These are phyloP conservation scores for Yponomeuta sedellus DNA, from an alignment of 2,888 invertebrate species.

Conservation along the genomic window DNA sequence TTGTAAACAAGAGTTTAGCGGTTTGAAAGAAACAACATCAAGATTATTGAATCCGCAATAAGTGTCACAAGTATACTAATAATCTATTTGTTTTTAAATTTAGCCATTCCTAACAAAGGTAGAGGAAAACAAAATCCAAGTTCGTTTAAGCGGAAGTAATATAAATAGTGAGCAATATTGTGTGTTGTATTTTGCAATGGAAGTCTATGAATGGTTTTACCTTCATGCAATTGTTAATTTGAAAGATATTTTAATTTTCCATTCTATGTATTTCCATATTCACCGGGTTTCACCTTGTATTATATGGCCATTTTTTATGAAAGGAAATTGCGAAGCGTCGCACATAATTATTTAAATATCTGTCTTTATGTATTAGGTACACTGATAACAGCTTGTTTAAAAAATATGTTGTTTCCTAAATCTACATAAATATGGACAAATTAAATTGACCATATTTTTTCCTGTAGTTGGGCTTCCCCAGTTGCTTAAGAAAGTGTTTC, in stretches of 20 bases:
- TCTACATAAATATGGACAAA: not conserved
- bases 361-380: not conserved
- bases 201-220: slow-evolving; percentile 12
- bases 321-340: slow-evolving; percentile 4
- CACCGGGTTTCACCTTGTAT: slow-evolving; percentile 14
- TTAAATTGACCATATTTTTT: slow-evolving; percentile 31
- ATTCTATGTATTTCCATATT: slow-evolving; percentile 14
- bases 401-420: not conserved
- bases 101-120: not conserved
- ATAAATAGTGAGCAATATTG: not conserved
- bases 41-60: not conserved
- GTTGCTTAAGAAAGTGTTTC: slow-evolving; percentile 57
- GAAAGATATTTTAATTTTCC: slow-evolving; percentile 13
- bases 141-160: slow-evolving; percentile 6
- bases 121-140: slow-evolving; percentile 4
- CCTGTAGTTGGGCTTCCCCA: slow-evolving; percentile 45
- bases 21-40: no score
- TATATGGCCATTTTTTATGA: slow-evolving; percentile 1
- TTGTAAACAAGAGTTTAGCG: no score
- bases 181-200: slow-evolving; percentile 11
- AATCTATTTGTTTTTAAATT: not conserved
- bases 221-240: slow-evolving; percentile 12
- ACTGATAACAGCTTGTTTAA: not conserved
- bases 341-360: slow-evolving; percentile 2
- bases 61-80: not conserved